phyloP scores from a whole-genome alignment of 2,797 vertebrate genomes.

The Xenops minutus region DNA sequence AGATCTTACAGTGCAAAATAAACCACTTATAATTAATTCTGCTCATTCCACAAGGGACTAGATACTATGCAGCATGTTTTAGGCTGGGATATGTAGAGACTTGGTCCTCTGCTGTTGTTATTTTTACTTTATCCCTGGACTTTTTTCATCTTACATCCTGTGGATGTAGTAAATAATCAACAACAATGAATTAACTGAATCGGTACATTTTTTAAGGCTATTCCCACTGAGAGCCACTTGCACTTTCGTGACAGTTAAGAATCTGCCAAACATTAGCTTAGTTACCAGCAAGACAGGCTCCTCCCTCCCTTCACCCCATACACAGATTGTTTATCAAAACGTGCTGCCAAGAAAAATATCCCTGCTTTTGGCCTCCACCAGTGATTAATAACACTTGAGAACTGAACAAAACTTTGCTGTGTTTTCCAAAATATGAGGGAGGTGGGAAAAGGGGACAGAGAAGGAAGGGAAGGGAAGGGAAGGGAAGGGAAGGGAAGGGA shows the following conservation, averaged over 20 bases:
- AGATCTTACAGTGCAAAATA: conserved; percentile 1
- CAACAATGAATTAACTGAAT: conserved; percentile 69
- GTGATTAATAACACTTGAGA: conserved; percentile 79
- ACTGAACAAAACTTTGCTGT: conserved; percentile 72
- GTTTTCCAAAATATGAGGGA: conserved; percentile 49
- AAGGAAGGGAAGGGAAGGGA: no score
- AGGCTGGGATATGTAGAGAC: neutral
- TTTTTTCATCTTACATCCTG: conserved; percentile 54
- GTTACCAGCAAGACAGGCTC: conserved; percentile 38
- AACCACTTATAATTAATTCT: neutral
- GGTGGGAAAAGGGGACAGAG: neutral
- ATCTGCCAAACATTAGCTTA: conserved; percentile 64
- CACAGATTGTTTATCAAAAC: conserved; percentile 78
- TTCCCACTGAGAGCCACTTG: conserved; percentile 59
- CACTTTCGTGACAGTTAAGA: conserved; percentile 67
- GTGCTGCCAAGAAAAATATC: conserved; percentile 76
- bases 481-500: neutral
- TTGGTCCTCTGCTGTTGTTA: neutral
- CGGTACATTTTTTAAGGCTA: conserved; percentile 65
- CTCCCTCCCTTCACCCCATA: conserved; percentile 67
- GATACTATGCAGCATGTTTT: neutral
- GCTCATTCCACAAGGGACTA: neutral
- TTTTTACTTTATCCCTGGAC: conserved; percentile 48
- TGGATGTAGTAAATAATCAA: conserved; percentile 64
- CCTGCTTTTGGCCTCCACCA: conserved; percentile 73